Percentiles rank a stretch among this genome's conserved stretches.
These are phyloP conservation scores for Mus caroli DNA, from an alignment of 2,797 vertebrate genomes.

Conservation along the genomic window DNA sequence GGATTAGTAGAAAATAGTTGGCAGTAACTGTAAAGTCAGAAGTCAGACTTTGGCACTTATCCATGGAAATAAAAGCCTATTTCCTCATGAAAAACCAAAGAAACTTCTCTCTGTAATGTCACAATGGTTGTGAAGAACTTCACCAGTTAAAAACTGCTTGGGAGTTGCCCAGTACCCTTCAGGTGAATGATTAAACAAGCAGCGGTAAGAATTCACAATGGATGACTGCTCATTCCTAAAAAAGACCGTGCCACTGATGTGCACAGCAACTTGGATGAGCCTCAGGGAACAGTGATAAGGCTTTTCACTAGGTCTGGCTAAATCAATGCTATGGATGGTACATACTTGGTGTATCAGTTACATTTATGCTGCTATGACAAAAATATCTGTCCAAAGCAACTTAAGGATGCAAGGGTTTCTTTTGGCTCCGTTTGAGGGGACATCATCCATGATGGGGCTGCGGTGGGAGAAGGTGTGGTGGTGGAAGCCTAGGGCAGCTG, in stretches of 20 bases:
- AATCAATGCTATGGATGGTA: not conserved
- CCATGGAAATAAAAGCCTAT: not conserved
- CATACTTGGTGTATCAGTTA: not conserved
- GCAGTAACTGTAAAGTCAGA: not conserved
- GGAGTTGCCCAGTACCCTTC: not conserved
- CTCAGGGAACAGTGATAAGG: not conserved
- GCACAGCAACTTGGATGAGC: not conserved
- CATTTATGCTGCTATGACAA: not conserved
- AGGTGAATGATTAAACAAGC: not conserved
- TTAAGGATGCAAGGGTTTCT: not conserved
- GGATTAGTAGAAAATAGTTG: not conserved
- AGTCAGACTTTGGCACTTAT: not conserved
- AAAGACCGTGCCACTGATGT: not conserved
- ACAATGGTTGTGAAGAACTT: not conserved
- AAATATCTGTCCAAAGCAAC: not conserved
- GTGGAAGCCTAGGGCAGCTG: not conserved
- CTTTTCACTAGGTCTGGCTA: not conserved
- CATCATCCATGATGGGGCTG: not conserved
- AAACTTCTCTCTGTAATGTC: constrained; percentile 4
- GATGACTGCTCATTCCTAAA: not conserved
- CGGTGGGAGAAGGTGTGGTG: not conserved
- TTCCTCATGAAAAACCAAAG: not conserved
- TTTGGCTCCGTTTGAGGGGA: not conserved
- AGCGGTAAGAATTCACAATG: not conserved
- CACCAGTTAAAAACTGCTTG: not conserved